A percentile compares a stretch with the other conserved stretches of the same genome.
These are phyloP conservation scores for Ianthella basta DNA, from an alignment of 37 sponge, comb jelly and placozoan species.

Conservation along the genomic window DNA sequence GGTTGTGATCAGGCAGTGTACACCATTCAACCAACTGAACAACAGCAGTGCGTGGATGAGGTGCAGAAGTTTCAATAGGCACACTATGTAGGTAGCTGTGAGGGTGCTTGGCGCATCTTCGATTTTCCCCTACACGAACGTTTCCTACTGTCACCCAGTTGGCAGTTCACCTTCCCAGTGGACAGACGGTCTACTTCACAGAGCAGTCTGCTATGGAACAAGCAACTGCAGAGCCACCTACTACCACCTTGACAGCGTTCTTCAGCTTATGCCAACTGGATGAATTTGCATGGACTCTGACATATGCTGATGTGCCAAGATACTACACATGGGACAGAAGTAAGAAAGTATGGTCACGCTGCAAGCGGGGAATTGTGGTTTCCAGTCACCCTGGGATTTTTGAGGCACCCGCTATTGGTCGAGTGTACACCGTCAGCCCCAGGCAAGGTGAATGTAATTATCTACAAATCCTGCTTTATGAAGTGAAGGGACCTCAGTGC, in stretches of 20 bases:
- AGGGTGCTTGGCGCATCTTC: slow-evolving; percentile 58
- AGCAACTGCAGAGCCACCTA: neutral
- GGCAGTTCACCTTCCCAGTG: slow-evolving; percentile 55
- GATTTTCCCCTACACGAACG: slow-evolving; percentile 49
- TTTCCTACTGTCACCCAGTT: slow-evolving; percentile 40
- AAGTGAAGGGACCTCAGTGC: slow-evolving; percentile 31
- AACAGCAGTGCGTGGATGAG: slow-evolving; percentile 33
- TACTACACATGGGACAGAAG: slow-evolving; percentile 41
- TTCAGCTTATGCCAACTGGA: slow-evolving; percentile 40
- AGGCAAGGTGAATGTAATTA: slow-evolving; percentile 49
- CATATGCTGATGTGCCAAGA: slow-evolving; percentile 40
- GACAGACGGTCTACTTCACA: slow-evolving; percentile 53
- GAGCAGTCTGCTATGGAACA: slow-evolving; percentile 12
- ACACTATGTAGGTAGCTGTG: slow-evolving; percentile 43
- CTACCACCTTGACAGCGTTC: slow-evolving; percentile 52
- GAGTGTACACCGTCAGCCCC: slow-evolving; percentile 48
- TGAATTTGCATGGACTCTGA: slow-evolving; percentile 45
- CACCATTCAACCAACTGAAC: slow-evolving; percentile 20
- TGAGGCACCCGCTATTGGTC: slow-evolving; percentile 27
- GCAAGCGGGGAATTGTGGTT: slow-evolving; percentile 40
- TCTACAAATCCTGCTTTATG: slow-evolving; percentile 44
- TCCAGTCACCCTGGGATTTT: slow-evolving; percentile 16
- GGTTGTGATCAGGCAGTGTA: slow-evolving; percentile 48
- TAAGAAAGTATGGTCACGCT: slow-evolving; percentile 25
- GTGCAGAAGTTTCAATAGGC: slow-evolving; percentile 32